Conservation (phyloP, 2,113 vertebrate genomes). For the Hiodon alosoides region DNA sequence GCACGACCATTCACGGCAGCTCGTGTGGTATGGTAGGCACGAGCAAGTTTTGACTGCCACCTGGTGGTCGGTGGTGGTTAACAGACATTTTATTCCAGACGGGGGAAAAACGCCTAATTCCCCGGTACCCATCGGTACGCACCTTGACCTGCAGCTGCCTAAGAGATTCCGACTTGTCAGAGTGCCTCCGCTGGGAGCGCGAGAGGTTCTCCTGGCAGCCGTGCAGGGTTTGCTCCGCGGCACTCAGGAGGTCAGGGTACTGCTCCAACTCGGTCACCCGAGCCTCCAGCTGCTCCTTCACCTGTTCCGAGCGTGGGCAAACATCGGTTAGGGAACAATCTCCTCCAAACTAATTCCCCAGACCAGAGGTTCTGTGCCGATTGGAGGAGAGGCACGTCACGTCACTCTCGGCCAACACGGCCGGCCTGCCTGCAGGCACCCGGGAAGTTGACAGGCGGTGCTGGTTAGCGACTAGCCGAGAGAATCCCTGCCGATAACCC, state of each 20-base stretch:
- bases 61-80: conserved; percentile 44
- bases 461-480: no score
- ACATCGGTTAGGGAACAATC: conserved; percentile 24
- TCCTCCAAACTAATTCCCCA: not conserved
- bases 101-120: not conserved
- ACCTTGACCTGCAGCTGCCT: conserved; percentile 72
- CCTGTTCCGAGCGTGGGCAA: conserved; percentile 55
- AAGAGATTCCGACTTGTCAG: conserved; percentile 58
- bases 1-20: not conserved
- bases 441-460: no score
- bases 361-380: not conserved
- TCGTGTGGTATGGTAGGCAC: not conserved
- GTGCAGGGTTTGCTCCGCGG: conserved; percentile 55
- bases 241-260: conserved; percentile 57
- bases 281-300: conserved; percentile 59
- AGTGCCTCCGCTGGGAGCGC: conserved; percentile 49
- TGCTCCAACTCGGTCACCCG: conserved; percentile 59
- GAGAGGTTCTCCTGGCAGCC: conserved; percentile 60
- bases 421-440: not conserved
- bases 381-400: no score
- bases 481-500: no score
- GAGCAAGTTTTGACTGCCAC: not conserved
- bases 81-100: not conserved
- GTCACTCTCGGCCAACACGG: not conserved
- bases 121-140: conserved; percentile 28